These are phyloP conservation scores for Triplophysa dalaica DNA, from an alignment of 2,113 vertebrate species.

Conservation along the genomic window DNA sequence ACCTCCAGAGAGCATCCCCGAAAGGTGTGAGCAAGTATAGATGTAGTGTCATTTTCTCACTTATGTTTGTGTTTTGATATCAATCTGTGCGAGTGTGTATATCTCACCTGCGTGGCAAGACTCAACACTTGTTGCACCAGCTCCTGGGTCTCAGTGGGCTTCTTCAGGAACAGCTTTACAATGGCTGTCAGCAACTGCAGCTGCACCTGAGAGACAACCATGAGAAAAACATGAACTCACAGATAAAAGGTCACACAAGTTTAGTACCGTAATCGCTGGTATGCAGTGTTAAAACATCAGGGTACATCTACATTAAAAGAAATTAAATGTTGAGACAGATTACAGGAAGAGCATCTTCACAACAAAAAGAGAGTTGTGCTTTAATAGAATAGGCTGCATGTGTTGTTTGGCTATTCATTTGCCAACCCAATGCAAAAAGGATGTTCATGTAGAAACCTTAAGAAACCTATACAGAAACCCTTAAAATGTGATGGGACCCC, in stretches of 20 bases:
- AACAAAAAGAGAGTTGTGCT: neutral
- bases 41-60: neutral
- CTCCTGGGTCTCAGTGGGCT: constrained; percentile 96
- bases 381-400: neutral
- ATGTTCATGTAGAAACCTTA: too few relatives aligned
- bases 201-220: constrained; percentile 80
- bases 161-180: constrained; percentile 96
- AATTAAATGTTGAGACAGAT: too few relatives aligned
- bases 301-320: too few relatives aligned
- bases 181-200: constrained; percentile 94
- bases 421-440: too few relatives aligned
- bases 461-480: too few relatives aligned
- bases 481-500: too few relatives aligned
- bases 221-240: neutral
- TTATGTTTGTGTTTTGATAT: neutral
- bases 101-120: constrained; percentile 91
- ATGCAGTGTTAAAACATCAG: too few relatives aligned
- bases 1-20: neutral
- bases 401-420: neutral
- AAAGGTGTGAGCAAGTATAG: neutral
- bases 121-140: constrained; percentile 97
- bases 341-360: neutral
- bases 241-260: neutral
- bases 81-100: neutral
- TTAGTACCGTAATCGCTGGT: neutral